Evolutionary conservation across 1,140 invertebrate species (phyloP).

Genomic region (Telenomus remus): DNA sequence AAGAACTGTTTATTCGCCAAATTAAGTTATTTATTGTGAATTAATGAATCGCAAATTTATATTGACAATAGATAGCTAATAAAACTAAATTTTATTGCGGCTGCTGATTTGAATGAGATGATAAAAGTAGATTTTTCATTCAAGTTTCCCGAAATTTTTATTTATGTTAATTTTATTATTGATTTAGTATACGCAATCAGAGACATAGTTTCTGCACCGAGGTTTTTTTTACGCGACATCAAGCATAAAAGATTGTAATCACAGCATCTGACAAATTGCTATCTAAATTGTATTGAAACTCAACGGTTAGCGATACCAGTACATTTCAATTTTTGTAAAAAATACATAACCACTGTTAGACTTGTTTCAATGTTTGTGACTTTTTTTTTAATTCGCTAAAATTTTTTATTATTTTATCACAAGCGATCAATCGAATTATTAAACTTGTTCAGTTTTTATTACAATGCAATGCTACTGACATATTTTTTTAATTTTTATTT

Average conservation of each 20-base stretch:
- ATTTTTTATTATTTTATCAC: no score
- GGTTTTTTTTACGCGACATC: slow-evolving; percentile 37
- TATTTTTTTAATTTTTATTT: no score
- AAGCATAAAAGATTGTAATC: slow-evolving; percentile 39
- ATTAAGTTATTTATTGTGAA: no score
- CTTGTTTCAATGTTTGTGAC: not conserved
- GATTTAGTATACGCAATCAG: slow-evolving; percentile 4
- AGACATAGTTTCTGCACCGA: slow-evolving; percentile 8
- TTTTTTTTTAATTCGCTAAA: no score
- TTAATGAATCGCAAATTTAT: no score
- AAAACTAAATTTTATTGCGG: no score
- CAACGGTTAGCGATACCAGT: not conserved
- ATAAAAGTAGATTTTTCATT: not conserved
- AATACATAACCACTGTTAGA: not conserved
- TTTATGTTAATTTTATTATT: not conserved
- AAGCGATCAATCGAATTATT: no score
- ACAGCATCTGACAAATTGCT: slow-evolving; percentile 19
- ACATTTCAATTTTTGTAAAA: not conserved
- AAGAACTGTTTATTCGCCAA: no score
- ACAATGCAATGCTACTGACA: no score
- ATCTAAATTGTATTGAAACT: slow-evolving; percentile 7
- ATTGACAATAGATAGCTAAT: no score
- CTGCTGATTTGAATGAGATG: no score
- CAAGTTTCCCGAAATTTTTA: not conserved
- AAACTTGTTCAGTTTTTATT: no score